Base-by-base conservation (phyloP, 2,888 invertebrate genomes). In the Tipula lateralis region DNA sequence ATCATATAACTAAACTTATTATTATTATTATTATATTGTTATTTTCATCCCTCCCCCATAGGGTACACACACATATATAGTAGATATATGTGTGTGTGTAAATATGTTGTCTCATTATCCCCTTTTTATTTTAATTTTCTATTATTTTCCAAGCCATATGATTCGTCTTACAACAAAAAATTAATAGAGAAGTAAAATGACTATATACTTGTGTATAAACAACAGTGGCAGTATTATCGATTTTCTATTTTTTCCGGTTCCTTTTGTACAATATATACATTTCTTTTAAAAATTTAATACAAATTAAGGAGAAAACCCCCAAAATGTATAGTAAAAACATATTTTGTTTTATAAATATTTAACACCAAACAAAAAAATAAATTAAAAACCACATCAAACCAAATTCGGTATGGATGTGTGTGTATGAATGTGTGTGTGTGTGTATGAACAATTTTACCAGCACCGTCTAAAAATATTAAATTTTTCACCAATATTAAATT, bases 21-120 rank as follows among this genome's bases (percentile, higher is more conserved):
- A 66, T 66, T 66, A 66, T 66, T 66, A 66, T 66, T 66, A 66
- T 66, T 66, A 66, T n/a, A n/a, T 39, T 39, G 39, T 39, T 39
- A 39, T 24, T n/a, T 66, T 66, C 24, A 66, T 66, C 66, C 66
- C 66, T 66, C 66, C 66, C 66, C 4, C 4, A n/a, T n/a, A n/a
- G n/a, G n/a, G n/a, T n/a, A n/a, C n/a, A n/a, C n/a, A n/a, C n/a
- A n/a, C n/a, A n/a, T n/a, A n/a, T n/a, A n/a, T n/a, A n/a, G n/a
- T n/a, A n/a, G n/a, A n/a, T n/a, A n/a, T 50, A 50, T 50, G 19
- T 39, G 39, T 39, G 34, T 34, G 34, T 39, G 39, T 44, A 0
- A 12, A 9, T 39, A n/a, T 24, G 24, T 66, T n/a, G 2, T 66
- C 24, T 66, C 24, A 24, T 66, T 66, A 66, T 66, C 24, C 24